phyloP scores from a whole-genome alignment of 2,888 invertebrate genomes.

The Trisateles emortualis region DNA sequence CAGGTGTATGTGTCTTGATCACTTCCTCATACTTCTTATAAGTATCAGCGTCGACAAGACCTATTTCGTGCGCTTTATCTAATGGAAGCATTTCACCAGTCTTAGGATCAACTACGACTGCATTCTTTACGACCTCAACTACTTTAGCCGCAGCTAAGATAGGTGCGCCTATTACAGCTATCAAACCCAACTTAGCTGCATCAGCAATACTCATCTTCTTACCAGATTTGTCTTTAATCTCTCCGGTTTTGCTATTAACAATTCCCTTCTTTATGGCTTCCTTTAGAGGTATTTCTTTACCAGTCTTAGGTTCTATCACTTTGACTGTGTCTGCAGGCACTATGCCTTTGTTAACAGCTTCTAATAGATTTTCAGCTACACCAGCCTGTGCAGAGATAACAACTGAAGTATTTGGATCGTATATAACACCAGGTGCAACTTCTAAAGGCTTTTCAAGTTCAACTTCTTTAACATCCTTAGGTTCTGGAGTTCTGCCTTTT shows the following conservation, averaged over 20 bases:
- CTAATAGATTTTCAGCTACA: conserved; percentile 88
- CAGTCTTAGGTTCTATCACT: conserved; percentile 90
- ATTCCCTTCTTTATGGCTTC: conserved; percentile 93
- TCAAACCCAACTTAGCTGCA: conserved; percentile 91
- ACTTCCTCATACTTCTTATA: conserved; percentile 55
- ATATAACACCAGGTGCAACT: conserved; percentile 90
- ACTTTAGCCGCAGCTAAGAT: conserved; percentile 90
- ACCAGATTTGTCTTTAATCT: conserved; percentile 89
- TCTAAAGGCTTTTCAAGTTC: conserved; percentile 70
- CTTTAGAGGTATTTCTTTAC: conserved; percentile 89
- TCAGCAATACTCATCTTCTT: conserved; percentile 90
- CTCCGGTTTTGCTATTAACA: conserved; percentile 90
- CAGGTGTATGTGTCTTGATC: conserved; percentile 43
- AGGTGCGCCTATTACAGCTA: conserved; percentile 92
- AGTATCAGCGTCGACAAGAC: conserved; percentile 86
- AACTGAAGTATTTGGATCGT: conserved; percentile 90
- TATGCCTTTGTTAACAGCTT: conserved; percentile 91
- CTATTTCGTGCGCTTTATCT: conserved; percentile 90
- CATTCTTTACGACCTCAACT: conserved; percentile 87
- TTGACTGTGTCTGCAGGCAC: conserved; percentile 89
- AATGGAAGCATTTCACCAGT: conserved; percentile 91
- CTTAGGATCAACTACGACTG: conserved; percentile 89
- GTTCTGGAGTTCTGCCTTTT: conserved; percentile 11
- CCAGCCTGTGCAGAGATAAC: conserved; percentile 89
- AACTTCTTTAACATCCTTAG: background rate